phyloP scores from a whole-genome alignment of 2,888 invertebrate genomes.

The Ochropleura plecta region DNA sequence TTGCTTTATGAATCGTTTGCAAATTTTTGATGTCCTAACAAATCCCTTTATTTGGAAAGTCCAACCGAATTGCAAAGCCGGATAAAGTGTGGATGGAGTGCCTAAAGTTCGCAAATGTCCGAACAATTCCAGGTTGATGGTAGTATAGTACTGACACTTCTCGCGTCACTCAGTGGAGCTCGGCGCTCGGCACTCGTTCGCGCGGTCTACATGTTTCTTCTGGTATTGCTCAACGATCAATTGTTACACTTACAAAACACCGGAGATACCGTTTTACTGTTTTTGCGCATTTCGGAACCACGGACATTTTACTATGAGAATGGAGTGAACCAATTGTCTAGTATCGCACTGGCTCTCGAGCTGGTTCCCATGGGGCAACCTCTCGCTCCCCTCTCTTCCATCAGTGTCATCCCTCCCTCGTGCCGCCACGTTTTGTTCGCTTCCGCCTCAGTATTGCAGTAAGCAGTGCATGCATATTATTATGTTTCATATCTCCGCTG shows the following conservation, averaged over 20 bases:
- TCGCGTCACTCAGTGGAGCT: not conserved
- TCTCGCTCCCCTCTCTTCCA: not conserved
- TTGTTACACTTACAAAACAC: slow-evolving; percentile 22
- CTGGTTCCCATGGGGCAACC: slow-evolving; percentile 34
- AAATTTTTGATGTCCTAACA: too few species aligned
- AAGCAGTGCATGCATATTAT: slow-evolving; percentile 18
- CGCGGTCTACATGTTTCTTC: slow-evolving; percentile 29
- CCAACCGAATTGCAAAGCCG: not conserved
- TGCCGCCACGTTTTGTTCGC: not conserved
- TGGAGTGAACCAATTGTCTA: slow-evolving; percentile 7
- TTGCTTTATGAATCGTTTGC: not conserved
- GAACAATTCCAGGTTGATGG: too few species aligned
- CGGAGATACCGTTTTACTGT: slow-evolving; percentile 31
- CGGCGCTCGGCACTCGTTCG: not conserved
- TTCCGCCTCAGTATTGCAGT: slow-evolving; percentile 38
- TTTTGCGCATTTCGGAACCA: slow-evolving; percentile 49
- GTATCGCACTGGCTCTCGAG: slow-evolving; percentile 2
- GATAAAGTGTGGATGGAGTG: not conserved
- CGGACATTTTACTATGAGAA: slow-evolving; percentile 4
- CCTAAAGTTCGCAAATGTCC: too few species aligned
- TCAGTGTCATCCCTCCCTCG: not conserved
- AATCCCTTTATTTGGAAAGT: too few species aligned
- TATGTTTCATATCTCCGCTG: slow-evolving; percentile 20
- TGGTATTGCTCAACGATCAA: slow-evolving; percentile 35
- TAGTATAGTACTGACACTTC: too few species aligned